Base-by-base conservation (phyloP, 2,888 invertebrate genomes). In the Geophilus truncorum region DNA sequence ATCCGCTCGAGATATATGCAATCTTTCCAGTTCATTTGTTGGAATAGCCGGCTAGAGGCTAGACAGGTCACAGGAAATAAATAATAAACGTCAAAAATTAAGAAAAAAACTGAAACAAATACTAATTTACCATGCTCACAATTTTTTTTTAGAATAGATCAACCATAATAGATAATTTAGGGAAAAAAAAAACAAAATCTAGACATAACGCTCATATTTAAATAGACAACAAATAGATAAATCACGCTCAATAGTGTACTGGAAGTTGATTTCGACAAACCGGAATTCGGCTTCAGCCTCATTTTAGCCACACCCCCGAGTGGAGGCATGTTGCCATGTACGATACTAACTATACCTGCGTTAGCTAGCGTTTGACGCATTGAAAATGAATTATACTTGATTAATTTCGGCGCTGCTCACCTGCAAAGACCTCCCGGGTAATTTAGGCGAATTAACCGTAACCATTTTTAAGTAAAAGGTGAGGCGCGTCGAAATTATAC, bases 281-380 rank as follows among this genome's bases (percentile, higher is more conserved):
- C 70, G 70, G 70, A 70, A 70, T 70, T 70, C 70, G 70, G 70
- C 70, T 70, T 28, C 70, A 23, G 51, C 51, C 51, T 51, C 51
- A 51, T 5, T 70, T 70, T 70, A 70, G 70, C 70, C 70, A 70
- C 70, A 70, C 70, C 70, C 70, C 70, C 70, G 28, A 70, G 70
- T 70, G 70, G 70, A 70, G 70, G 70, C 70, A 70, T 70, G 70
- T 70, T 70, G 70, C 25, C 25, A 70, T 70, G 70, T 70, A 70
- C 70, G 70, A 28, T 70, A 70, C n/a, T 28, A 70, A 51, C 51
- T 51, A n/a, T 7, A 1, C 18, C 7, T 18, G 18, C n/a, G 10
- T 25, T 10, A 70, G 3, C 70, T n/a, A 70, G 51, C 18, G 51
- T 70, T 70, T 70, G 28, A 70, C 70, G 70, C 28, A 28, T 70